phyloP scores from a whole-genome alignment of 2,888 invertebrate genomes.

The Tyria jacobaeae region DNA sequence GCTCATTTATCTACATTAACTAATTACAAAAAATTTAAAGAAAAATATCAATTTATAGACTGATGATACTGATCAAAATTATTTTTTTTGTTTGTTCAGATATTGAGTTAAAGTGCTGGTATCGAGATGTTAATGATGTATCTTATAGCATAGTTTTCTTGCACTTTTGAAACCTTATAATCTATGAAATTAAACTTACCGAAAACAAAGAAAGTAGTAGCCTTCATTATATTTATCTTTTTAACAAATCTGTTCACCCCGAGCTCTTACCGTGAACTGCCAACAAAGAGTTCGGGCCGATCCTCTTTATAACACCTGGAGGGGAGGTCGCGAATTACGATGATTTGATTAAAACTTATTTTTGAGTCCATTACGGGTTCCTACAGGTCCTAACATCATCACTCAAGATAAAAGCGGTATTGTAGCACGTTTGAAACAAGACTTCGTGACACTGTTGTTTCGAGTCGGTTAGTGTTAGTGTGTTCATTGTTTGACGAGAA shows the following conservation, averaged over 20 bases:
- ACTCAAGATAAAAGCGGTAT: constrained; percentile 25
- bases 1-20: background rate
- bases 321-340: constrained; percentile 47
- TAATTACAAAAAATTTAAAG: background rate
- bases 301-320: constrained; percentile 64
- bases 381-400: background rate
- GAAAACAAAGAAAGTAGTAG: constrained; percentile 69
- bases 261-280: constrained; percentile 61
- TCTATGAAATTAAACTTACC: constrained; percentile 63
- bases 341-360: constrained; percentile 28
- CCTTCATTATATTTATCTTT: constrained; percentile 66
- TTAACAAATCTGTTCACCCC: constrained; percentile 55
- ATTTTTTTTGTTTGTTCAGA: background rate
- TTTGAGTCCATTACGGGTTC: constrained; percentile 34
- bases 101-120: no score
- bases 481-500: constrained; percentile 40
- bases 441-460: constrained; percentile 18
- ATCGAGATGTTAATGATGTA: background rate
- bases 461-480: background rate
- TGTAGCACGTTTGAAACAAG: constrained; percentile 23
- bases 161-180: background rate
- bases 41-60: no score
- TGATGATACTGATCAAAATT: no score
- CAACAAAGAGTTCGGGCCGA: constrained; percentile 45
- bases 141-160: background rate